These are phyloP conservation scores for Gymnoscopelus microlampas DNA, from an alignment of 2,797 vertebrate genomes.

Conservation along the genomic window DNA sequence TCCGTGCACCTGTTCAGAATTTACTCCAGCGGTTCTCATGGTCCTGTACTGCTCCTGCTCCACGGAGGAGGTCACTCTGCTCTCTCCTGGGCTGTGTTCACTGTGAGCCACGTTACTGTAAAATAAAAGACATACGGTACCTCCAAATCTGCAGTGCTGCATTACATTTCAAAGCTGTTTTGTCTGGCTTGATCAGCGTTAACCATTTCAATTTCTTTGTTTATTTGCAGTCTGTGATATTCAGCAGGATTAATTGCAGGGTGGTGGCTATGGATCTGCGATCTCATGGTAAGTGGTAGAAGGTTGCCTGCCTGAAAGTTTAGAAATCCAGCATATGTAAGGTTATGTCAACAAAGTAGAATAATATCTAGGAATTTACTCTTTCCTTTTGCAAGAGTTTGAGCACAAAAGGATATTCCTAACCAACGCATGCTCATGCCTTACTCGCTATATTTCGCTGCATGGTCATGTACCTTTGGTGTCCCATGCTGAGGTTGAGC, in stretches of 20 bases:
- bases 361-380: too few species aligned
- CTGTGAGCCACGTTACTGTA: slow-evolving; percentile 78
- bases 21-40: slow-evolving; percentile 93
- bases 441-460: too few species aligned
- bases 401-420: too few species aligned
- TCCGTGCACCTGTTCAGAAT: slow-evolving; percentile 93
- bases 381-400: too few species aligned
- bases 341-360: too few species aligned
- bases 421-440: too few species aligned
- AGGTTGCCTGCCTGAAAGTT: neutral
- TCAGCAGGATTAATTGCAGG: slow-evolving; percentile 91
- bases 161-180: neutral
- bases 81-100: slow-evolving; percentile 98
- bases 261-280: slow-evolving; percentile 96
- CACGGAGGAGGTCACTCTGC: slow-evolving; percentile 98
- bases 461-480: too few species aligned
- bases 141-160: neutral
- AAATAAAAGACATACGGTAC: neutral
- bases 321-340: too few species aligned
- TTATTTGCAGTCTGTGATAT: slow-evolving; percentile 88
- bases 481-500: too few species aligned
- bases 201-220: slow-evolving; percentile 36
- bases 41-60: slow-evolving; percentile 92
- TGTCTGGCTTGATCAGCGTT: neutral
- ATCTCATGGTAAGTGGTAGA: slow-evolving; percentile 87